Evolutionary conservation across 1,140 invertebrate species (phyloP).

Genomic region (Ladona fulva): DNA sequence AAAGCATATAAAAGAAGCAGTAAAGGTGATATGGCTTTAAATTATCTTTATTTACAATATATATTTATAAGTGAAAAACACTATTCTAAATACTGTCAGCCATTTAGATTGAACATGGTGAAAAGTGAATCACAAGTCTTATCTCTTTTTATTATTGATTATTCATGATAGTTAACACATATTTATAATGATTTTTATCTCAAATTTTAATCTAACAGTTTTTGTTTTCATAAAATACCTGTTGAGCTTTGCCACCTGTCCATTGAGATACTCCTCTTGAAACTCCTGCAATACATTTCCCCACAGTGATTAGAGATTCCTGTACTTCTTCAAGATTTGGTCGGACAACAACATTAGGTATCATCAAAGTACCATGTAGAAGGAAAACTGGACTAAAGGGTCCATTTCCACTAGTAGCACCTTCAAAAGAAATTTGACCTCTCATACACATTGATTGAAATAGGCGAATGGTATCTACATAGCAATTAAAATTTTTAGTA

Average conservation of each 20-base stretch:
- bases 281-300: constrained; percentile 74
- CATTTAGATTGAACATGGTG: no score
- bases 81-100: no score
- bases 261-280: constrained; percentile 86
- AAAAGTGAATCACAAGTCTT: no score
- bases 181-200: no score
- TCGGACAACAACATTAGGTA: constrained; percentile 77
- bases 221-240: constrained; percentile 22
- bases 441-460: background rate
- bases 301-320: constrained; percentile 71
- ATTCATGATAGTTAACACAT: no score
- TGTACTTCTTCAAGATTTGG: constrained; percentile 88
- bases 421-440: background rate
- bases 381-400: constrained; percentile 51
- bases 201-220: no score
- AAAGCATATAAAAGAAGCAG: no score
- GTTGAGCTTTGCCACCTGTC: constrained; percentile 55
- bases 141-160: no score
- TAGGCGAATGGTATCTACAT: no score
- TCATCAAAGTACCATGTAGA: constrained; percentile 69
- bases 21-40: no score
- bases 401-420: background rate
- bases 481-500: constrained; percentile 1
- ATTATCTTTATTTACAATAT: no score
- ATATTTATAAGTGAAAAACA: no score